These are phyloP conservation scores for Pangasius mekongensis DNA, from an alignment of 2,797 vertebrate species.

Conservation along the genomic window DNA sequence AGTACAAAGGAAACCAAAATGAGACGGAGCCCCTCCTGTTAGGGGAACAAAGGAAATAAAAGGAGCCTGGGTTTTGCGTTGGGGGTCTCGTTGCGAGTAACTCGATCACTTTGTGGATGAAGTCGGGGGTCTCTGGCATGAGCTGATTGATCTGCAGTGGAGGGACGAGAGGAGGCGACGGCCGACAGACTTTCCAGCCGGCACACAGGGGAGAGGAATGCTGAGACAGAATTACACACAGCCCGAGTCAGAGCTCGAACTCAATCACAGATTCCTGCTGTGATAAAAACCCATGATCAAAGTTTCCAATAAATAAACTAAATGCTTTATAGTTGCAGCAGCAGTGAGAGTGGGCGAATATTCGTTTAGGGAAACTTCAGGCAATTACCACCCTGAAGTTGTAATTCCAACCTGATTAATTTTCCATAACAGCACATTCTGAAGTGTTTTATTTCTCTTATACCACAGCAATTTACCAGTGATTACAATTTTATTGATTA, in stretches of 20 bases:
- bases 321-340: neutral
- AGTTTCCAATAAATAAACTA: neutral
- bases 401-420: neutral
- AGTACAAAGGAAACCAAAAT: neutral
- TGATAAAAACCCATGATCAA: neutral
- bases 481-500: neutral
- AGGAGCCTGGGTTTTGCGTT: constrained; percentile 59
- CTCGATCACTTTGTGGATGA: constrained; percentile 74
- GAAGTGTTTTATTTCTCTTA: neutral
- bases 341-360: neutral
- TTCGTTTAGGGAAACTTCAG: neutral
- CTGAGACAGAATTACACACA: constrained; percentile 1
- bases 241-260: neutral
- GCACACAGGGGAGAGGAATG: constrained; percentile 48
- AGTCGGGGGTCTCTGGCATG: constrained; percentile 74
- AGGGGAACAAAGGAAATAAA: constrained; percentile 56
- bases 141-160: constrained; percentile 73
- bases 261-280: neutral
- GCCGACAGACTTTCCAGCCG: constrained; percentile 67
- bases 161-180: constrained; percentile 60
- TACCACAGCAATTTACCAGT: neutral
- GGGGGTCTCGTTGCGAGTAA: constrained; percentile 72
- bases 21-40: constrained; percentile 43
- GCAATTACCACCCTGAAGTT: neutral
- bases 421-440: neutral